Percentiles rank a stretch among this genome's conserved stretches.
These are phyloP conservation scores for Catalaphyllia jardinei DNA, from an alignment of 64 coral and sea anemone species.

Conservation along the genomic window DNA sequence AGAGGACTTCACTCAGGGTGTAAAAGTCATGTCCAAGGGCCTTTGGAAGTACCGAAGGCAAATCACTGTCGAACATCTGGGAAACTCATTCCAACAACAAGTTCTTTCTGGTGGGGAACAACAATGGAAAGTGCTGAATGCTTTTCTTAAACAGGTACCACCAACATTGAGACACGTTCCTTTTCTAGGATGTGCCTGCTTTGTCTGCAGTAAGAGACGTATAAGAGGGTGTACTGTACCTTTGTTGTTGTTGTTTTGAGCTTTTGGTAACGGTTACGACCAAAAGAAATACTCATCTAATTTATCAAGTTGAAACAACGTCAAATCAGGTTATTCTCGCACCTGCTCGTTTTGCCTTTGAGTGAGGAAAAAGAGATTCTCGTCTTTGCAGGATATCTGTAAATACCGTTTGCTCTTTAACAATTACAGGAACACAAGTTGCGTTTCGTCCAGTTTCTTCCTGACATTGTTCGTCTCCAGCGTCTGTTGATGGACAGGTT, in stretches of 20 bases:
- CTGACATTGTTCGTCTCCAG: conserved; percentile 74
- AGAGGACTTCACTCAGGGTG: neutral
- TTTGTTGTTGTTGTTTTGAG: neutral
- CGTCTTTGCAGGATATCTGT: neutral
- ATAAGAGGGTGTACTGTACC: neutral
- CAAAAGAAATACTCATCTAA: too few species aligned
- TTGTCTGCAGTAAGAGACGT: neutral
- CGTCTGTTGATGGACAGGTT: conserved; percentile 73
- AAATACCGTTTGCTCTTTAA: neutral
- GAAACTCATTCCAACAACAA: conserved; percentile 25
- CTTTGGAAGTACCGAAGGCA: conserved; percentile 69
- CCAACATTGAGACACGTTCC: neutral
- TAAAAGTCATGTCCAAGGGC: neutral
- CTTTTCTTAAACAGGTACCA: conserved; percentile 43
- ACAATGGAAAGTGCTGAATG: neutral
- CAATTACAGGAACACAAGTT: conserved; percentile 79
- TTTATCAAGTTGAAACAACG: too few species aligned
- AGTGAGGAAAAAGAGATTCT: neutral
- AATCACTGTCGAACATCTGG: conserved; percentile 44
- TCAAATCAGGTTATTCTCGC: neutral
- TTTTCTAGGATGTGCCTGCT: neutral
- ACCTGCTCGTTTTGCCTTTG: neutral
- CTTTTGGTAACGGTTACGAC: too few species aligned
- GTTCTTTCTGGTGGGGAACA: neutral
- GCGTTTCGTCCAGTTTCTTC: conserved; percentile 72